Evolutionary conservation across 1,140 invertebrate species (phyloP).

Genomic region (Trachelipus rathkii): DNA sequence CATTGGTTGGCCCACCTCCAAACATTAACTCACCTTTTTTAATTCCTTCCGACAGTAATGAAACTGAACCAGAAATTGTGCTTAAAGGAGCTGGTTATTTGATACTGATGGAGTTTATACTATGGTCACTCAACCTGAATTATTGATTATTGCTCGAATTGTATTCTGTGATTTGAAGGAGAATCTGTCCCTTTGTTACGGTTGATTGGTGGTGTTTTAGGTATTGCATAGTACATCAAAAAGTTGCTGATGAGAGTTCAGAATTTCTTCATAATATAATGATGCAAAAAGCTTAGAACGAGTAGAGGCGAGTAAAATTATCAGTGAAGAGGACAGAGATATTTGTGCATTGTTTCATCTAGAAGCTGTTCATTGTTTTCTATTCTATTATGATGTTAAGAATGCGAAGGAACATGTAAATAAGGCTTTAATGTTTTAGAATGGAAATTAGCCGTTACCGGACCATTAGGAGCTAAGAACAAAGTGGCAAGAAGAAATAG

Average conservation of each 20-base stretch:
- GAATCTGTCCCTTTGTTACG: constrained; percentile 47
- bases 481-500: constrained; percentile 73
- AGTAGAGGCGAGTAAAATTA: constrained; percentile 38
- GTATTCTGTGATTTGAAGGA: constrained; percentile 49
- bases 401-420: constrained; percentile 64
- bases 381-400: constrained; percentile 67
- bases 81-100: constrained; percentile 31
- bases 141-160: constrained; percentile 39
- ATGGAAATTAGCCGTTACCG: constrained; percentile 65
- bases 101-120: constrained; percentile 42
- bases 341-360: constrained; percentile 61
- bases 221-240: constrained; percentile 48
- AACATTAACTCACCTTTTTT: constrained; percentile 28
- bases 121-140: constrained; percentile 34
- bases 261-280: constrained; percentile 39
- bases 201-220: constrained; percentile 51
- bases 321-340: constrained; percentile 36
- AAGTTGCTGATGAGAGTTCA: constrained; percentile 45
- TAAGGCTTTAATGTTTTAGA: constrained; percentile 58
- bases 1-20: constrained; percentile 51
- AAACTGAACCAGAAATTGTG: constrained; percentile 24
- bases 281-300: neutral
- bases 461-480: constrained; percentile 82
- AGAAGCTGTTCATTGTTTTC: constrained; percentile 69
- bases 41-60: constrained; percentile 9